A percentile compares a stretch with the other conserved stretches of the same genome.
phyloP scores from a whole-genome alignment of 2,797 vertebrate species.

The Liasis olivaceus region DNA sequence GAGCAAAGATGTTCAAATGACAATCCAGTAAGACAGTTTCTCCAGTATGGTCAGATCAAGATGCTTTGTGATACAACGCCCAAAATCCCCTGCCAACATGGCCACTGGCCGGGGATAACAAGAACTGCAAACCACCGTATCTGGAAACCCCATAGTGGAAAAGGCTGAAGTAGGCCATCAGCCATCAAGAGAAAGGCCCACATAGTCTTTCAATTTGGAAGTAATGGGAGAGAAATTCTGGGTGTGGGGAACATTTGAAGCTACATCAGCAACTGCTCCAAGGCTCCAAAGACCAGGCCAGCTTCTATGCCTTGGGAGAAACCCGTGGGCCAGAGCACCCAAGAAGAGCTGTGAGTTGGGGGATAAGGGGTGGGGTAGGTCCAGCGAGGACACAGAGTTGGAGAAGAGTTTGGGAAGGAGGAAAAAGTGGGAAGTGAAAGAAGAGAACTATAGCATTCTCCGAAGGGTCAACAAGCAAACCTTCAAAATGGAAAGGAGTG shows the following conservation, averaged over 20 bases:
- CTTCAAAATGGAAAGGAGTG: constrained; percentile 47
- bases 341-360: constrained; percentile 48
- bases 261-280: constrained; percentile 69
- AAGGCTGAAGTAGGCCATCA: background rate
- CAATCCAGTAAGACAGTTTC: background rate
- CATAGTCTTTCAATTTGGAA: constrained; percentile 36
- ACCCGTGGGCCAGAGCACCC: constrained; percentile 51
- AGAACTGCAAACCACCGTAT: too few relatives aligned
- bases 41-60: too few relatives aligned
- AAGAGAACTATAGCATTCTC: background rate
- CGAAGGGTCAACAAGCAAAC: constrained; percentile 42
- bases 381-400: background rate
- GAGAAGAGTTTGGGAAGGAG: background rate
- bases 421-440: background rate
- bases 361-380: background rate
- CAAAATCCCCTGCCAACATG: too few relatives aligned
- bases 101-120: too few relatives aligned
- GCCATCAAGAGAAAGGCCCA: constrained; percentile 23
- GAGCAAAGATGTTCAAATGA: background rate
- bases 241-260: constrained; percentile 62
- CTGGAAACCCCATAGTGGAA: background rate
- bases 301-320: constrained; percentile 46
- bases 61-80: too few relatives aligned
- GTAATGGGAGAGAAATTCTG: constrained; percentile 51
- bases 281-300: constrained; percentile 59